Conservation (phyloP, 2,888 invertebrate species). For the Poecilobothrus nobilitatus region DNA sequence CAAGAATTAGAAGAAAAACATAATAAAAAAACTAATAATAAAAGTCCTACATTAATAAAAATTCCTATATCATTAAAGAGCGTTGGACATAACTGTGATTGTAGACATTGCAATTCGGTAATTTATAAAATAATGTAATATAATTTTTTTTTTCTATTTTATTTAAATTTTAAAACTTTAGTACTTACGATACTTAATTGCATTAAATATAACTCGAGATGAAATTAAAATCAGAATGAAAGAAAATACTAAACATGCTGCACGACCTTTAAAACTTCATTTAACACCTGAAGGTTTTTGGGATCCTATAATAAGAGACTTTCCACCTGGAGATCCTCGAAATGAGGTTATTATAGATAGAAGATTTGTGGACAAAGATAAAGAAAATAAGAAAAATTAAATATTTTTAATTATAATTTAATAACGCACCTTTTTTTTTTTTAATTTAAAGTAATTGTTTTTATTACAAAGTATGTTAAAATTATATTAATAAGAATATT, state of each 20-base stretch:
- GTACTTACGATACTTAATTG: background rate
- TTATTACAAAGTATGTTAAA: conserved; percentile 7
- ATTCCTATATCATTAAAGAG: background rate
- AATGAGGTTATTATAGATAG: conserved; percentile 34
- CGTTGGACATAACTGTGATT: conserved; percentile 10
- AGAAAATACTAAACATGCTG: conserved; percentile 32
- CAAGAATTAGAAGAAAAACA: background rate
- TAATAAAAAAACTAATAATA: background rate
- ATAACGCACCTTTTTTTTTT: background rate
- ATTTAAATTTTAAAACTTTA: background rate
- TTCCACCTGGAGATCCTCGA: conserved; percentile 35
- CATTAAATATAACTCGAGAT: conserved; percentile 25
- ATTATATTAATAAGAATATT: background rate
- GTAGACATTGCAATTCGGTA: conserved; percentile 19
- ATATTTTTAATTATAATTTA: background rate
- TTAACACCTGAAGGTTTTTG: conserved; percentile 39
- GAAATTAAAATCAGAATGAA: conserved; percentile 32
- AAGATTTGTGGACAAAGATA: conserved; percentile 28
- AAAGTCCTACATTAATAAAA: background rate
- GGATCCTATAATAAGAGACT: conserved; percentile 37
- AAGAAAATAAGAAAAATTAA: conserved; percentile 18
- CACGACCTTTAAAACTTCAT: conserved; percentile 22
- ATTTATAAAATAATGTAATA: conserved; percentile 4
- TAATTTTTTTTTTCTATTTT: conserved; percentile 1
- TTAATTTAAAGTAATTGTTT: conserved; percentile 4